Evolutionary conservation across 2,888 invertebrate species (phyloP).

Genomic region (Cetonia aurata): DNA sequence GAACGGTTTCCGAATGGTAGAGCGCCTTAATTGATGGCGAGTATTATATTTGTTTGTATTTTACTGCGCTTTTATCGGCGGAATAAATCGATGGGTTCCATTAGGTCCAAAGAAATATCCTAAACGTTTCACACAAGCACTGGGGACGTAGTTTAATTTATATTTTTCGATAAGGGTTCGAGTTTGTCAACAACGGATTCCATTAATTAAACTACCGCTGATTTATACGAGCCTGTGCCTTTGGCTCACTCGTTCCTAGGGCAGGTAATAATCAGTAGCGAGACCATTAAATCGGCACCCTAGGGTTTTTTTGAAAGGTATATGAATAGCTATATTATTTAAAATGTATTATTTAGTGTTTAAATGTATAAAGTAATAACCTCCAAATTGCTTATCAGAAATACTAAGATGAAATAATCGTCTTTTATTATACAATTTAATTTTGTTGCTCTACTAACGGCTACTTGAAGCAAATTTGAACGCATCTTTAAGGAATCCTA

Average conservation of each 20-base stretch:
- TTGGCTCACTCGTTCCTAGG: conserved; percentile 3
- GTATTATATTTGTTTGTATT: conserved; percentile 33
- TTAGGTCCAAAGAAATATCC: conserved; percentile 30
- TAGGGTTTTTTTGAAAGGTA: no score
- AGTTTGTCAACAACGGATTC: conserved; percentile 49
- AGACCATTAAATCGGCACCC: not conserved
- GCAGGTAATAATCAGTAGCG: conserved; percentile 3
- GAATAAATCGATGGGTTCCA: conserved; percentile 27
- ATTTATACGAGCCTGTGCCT: conserved; percentile 38
- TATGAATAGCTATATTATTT: no score
- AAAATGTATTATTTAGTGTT: no score
- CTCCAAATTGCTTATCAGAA: no score
- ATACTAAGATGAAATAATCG: no score
- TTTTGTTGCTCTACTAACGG: no score
- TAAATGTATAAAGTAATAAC: no score
- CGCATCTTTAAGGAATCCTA: no score
- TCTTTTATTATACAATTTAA: no score
- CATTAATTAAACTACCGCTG: conserved; percentile 51
- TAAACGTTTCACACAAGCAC: conserved; percentile 22
- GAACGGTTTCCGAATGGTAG: not conserved
- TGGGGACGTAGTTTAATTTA: conserved; percentile 44
- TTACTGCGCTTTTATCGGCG: conserved; percentile 37
- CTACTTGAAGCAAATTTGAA: no score
- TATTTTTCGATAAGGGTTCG: conserved; percentile 48
- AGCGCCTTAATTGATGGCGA: conserved; percentile 21